Evolutionary conservation across 2,113 vertebrate species (phyloP), one percentile per base, ranked within the genome.

Genomic region (Oreochromis spilurus): DNA sequence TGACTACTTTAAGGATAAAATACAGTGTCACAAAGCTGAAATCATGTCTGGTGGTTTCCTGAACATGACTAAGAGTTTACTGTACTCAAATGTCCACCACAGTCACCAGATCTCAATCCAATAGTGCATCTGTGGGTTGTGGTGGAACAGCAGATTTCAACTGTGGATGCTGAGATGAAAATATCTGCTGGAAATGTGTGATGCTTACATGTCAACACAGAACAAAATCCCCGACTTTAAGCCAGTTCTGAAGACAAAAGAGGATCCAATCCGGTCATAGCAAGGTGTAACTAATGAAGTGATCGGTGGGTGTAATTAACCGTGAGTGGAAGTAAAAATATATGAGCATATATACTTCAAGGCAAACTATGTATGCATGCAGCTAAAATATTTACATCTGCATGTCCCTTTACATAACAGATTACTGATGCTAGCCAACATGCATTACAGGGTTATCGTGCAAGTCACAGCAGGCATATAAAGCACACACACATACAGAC

Each of bases 351-450:
- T 14, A 52, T n/a, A 55, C 57, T 43, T 11, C 14, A 72, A 45
- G 34, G 3, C 3, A 0, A 14, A 43, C 24, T 53, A 52, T 9
- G 4, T 4, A 60, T n/a, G 13, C 3, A 36, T 77, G 7, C 62
- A 50, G 17, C 38, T 84, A 19, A 75, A 78, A 34, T 21, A 45
- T 57, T 52, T 12, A 50, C 8, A 6, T 38, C 3, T 0, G 34
- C 2, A 43, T 7, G 7, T 50, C 9, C 1, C 9, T 53, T 86
- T 88, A 84, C 81, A 48, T 24, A 88, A 88, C 19, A 48, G 45
- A 40, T 86, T 55, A 89, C 45, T 67, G 38, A 91, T 50, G 58
- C 67, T 43, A 77, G 2, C 21, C 55, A 85, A 83, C 55, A 52
- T 65, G 67, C 50, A 87, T 82, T 85, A 38, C 57, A 2, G 60